Evolutionary conservation across 1,140 invertebrate genomes (phyloP).

Genomic region (Helicoverpa zea): DNA sequence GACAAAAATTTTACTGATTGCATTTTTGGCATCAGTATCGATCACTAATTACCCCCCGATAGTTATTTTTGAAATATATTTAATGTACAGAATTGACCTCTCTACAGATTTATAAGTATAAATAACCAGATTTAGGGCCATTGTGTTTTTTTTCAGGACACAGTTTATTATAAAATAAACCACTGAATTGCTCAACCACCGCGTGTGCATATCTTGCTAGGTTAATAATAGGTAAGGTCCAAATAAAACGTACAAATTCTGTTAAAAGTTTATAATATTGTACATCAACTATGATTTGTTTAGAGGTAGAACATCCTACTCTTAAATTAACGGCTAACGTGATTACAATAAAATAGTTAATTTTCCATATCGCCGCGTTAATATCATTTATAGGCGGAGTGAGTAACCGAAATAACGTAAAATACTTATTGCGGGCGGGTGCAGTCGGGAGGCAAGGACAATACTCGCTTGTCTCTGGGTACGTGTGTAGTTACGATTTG

Average conservation of each 20-base stretch:
- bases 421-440: constrained; percentile 35
- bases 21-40: no score
- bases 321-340: constrained; percentile 78
- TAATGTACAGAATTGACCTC: no score
- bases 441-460: background rate
- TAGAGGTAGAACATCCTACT: constrained; percentile 86
- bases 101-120: no score
- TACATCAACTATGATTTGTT: constrained; percentile 85
- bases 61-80: no score
- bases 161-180: no score
- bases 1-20: no score
- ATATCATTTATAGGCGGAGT: constrained; percentile 83
- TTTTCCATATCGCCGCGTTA: constrained; percentile 68
- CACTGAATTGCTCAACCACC: no score
- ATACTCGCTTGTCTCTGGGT: background rate
- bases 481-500: no score
- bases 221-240: background rate
- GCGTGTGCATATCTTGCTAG: background rate
- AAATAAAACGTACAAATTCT: constrained; percentile 71
- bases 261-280: constrained; percentile 85
- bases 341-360: constrained; percentile 72
- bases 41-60: no score
- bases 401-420: constrained; percentile 63
- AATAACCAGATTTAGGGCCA: no score
- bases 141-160: no score